Base-by-base conservation (phyloP, 2,113 vertebrate species). In the Edolisoma coerulescens region DNA sequence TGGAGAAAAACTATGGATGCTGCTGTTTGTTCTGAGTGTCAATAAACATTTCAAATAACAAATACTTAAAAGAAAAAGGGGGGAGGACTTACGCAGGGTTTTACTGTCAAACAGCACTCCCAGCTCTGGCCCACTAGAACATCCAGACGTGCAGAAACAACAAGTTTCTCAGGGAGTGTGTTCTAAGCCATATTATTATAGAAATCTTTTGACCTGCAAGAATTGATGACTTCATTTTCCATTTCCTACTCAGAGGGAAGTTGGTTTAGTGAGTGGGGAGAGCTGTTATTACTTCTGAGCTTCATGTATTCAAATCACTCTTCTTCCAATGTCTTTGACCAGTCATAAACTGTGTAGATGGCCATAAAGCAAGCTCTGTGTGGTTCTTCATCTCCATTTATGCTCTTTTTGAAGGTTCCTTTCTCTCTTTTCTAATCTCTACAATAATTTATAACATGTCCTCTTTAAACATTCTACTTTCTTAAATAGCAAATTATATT, bases 401-500 rank as follows among this genome's bases (percentile, higher is more conserved):
- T n/a, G 44, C 39, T 89, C n/a, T 93, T 95, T 71, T 23, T 85
- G 28, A 82, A 69, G 26, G 37, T 83, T 70, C 24, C 81, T 90
- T 88, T 76, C 33, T 90, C 82, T 65, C 13, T 33, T 92, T 64
- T 68, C 57, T 87, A 41, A 41, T 59, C 21, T 71, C 39, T 44
- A 59, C 23, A 79, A 16, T 50, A 81, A 96, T 74, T 95, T 63
- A 71, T 81, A 93, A 63, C 22, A 60, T 80, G 95, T 94, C 57
- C 81, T 90, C 70, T 80, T 95, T 80, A 95, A 88, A 56, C 26
- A 82, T 68, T 94, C 68, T 83, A 8, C 61, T 91, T 95, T 92
- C 69, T 90, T 68, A 92, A 94, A 86, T 87, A 65, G 54, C 64
- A 95, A 86, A 91, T 89, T 69, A 11, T 70, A 49, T 92, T 97